phyloP scores from a whole-genome alignment of 2,888 invertebrate genomes.

The Spodoptera littoralis region DNA sequence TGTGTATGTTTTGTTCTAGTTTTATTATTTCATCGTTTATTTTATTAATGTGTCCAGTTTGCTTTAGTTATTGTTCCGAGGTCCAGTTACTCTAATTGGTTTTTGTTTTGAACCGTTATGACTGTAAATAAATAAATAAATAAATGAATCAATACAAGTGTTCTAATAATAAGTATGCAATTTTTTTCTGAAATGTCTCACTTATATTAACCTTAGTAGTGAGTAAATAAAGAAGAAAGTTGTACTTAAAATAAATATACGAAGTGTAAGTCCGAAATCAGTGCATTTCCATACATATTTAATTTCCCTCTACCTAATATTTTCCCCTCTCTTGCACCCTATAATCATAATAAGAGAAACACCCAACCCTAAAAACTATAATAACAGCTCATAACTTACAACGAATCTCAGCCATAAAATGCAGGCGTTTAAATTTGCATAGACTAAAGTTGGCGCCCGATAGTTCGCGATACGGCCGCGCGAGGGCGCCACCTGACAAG shows the following conservation, averaged over 20 bases:
- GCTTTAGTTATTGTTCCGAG: too few species aligned
- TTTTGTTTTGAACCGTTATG: too few species aligned
- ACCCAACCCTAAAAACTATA: conserved; percentile 51
- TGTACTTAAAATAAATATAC: not conserved
- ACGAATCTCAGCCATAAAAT: conserved; percentile 69
- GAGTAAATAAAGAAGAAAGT: not conserved
- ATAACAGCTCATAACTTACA: conserved; percentile 61
- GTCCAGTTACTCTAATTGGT: too few species aligned
- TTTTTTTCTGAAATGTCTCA: too few species aligned
- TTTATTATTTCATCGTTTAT: too few species aligned
- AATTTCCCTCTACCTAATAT: conserved; percentile 27
- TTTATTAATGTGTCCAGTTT: too few species aligned
- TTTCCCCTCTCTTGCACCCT: conserved; percentile 26
- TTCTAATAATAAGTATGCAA: too few species aligned
- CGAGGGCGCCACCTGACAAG: conserved; percentile 38
- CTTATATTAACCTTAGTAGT: not conserved
- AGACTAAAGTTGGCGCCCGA: conserved; percentile 63
- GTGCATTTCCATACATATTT: conserved; percentile 36
- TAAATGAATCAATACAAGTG: too few species aligned
- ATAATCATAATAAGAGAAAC: conserved; percentile 52
- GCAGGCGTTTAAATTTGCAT: conserved; percentile 78
- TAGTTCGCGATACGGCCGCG: conserved; percentile 61
- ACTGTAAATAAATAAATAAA: too few species aligned
- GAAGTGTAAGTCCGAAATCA: not conserved
- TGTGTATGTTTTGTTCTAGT: too few species aligned